Evolutionary conservation across 2,113 vertebrate genomes (phyloP).

Genomic region (Gopherus flavomarginatus): DNA sequence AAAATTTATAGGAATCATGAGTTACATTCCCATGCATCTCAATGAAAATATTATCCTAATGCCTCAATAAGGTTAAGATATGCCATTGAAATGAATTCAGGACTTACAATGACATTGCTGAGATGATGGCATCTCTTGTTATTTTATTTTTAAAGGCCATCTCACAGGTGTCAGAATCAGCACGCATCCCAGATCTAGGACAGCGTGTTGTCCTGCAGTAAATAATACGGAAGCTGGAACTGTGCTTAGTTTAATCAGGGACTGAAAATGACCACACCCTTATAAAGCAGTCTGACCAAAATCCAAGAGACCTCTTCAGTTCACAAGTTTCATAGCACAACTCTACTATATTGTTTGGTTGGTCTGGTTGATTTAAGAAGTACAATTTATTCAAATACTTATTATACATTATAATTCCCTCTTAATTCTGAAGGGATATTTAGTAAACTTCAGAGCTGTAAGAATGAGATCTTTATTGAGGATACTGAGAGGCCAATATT

Average conservation of each 20-base stretch:
- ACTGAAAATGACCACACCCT: not conserved
- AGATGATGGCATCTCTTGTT: not conserved
- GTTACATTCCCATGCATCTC: no score
- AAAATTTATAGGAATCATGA: no score
- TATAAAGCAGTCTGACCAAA: not conserved
- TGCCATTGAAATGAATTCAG: not conserved
- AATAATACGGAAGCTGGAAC: no score
- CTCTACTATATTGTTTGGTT: not conserved
- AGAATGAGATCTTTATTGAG: not conserved
- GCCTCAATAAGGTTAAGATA: not conserved
- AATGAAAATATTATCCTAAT: no score
- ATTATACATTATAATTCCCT: not conserved
- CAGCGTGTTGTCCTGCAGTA: no score
- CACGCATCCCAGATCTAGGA: no score
- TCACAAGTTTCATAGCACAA: no score
- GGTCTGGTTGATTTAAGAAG: not conserved
- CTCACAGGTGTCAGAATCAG: no score
- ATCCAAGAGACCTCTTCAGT: not conserved
- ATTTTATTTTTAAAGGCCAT: no score
- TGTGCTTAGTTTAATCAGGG: no score
- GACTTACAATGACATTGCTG: not conserved
- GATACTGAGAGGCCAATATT: not conserved
- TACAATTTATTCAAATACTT: not conserved
- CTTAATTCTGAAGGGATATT: not conserved
- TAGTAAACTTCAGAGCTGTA: not conserved